Evolutionary conservation across 2,113 vertebrate genomes (phyloP).

Genomic region (Nothocercus julius): DNA sequence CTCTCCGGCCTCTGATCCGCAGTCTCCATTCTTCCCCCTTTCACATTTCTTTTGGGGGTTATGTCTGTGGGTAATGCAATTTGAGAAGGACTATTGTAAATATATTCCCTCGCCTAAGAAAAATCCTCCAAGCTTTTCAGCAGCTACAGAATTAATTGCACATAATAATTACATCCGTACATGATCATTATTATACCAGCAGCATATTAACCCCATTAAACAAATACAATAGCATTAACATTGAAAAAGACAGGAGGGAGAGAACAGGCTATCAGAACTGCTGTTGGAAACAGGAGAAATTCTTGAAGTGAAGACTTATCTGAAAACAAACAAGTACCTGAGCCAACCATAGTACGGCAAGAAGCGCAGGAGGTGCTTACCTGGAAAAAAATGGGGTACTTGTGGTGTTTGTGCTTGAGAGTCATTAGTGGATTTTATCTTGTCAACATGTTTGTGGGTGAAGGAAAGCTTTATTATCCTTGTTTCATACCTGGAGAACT

Average conservation of each 20-base stretch:
- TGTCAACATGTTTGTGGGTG: background rate
- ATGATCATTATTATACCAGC: slow-evolving; percentile 65
- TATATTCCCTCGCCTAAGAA: slow-evolving; percentile 33
- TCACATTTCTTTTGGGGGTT: background rate
- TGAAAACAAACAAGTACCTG: slow-evolving; percentile 7
- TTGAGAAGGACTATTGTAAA: slow-evolving; percentile 60
- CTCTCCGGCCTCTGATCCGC: background rate
- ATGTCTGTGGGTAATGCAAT: slow-evolving; percentile 2
- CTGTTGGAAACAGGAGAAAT: background rate
- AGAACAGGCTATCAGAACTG: background rate
- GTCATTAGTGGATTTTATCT: background rate
- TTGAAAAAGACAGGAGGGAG: slow-evolving; percentile 23
- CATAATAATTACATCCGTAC: slow-evolving; percentile 66
- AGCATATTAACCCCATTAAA: slow-evolving; percentile 76
- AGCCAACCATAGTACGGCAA: background rate
- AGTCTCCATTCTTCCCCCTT: background rate
- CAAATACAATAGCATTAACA: slow-evolving; percentile 57
- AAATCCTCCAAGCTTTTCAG: slow-evolving; percentile 54
- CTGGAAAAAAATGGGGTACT: background rate
- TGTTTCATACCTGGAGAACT: background rate
- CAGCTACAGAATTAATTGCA: slow-evolving; percentile 61
- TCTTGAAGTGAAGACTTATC: background rate
- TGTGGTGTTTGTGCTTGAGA: background rate
- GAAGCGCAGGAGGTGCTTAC: background rate
- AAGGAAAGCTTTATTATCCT: background rate